phyloP scores from a whole-genome alignment of 2,113 vertebrate species.

The Chloropsis hardwickii region DNA sequence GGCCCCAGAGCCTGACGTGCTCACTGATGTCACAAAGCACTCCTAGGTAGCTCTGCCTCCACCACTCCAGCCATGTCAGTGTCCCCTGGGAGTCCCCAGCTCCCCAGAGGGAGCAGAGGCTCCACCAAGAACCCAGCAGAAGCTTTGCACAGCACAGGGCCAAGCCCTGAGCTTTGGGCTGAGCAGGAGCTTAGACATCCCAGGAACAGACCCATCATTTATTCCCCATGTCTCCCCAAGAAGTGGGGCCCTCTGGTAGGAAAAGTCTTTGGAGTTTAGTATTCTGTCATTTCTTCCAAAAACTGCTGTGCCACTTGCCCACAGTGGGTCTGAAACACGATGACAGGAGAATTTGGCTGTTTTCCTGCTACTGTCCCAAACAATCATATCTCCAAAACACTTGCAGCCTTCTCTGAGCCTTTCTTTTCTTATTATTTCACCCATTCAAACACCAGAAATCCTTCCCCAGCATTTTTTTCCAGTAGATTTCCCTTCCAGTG shows the following conservation, averaged over 20 bases:
- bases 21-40: background rate
- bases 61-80: fast-evolving
- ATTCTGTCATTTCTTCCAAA: background rate
- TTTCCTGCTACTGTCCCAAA: constrained; percentile 29
- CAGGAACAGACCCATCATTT: background rate
- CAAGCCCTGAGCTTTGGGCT: background rate
- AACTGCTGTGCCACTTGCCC: background rate
- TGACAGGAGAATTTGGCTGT: constrained; percentile 3
- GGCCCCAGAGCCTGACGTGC: background rate
- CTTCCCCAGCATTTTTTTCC: background rate
- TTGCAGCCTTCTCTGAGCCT: background rate
- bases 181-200: background rate
- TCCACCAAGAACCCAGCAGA: fast-evolving
- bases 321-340: background rate
- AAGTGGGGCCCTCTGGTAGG: background rate
- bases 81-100: background rate
- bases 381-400: constrained; percentile 7
- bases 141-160: background rate
- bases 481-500: constrained; percentile 16
- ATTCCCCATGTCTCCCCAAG: background rate
- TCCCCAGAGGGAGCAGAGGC: background rate
- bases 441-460: constrained; percentile 13
- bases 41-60: background rate
- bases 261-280: background rate
- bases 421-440: constrained; percentile 30